A percentile compares a stretch with the other conserved stretches of the same genome.
Conservation (phyloP, 2,113 vertebrate species). For the Kryptolebias marmoratus region DNA sequence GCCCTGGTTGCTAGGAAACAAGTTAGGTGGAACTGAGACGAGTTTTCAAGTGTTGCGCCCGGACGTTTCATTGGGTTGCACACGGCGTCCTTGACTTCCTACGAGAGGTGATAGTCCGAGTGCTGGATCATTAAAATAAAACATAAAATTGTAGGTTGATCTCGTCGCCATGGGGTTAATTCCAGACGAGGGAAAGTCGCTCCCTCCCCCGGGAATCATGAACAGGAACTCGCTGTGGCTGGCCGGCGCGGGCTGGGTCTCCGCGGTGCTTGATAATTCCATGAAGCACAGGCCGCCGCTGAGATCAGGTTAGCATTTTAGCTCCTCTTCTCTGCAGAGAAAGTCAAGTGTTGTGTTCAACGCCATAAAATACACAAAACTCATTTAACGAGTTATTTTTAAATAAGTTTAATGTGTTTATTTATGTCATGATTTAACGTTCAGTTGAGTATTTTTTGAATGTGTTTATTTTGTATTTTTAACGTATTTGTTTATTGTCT, state of each 20-base stretch:
- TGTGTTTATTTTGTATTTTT: too few relatives aligned
- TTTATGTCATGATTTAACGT: too few relatives aligned
- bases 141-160: background rate
- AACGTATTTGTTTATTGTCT: too few relatives aligned
- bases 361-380: too few relatives aligned
- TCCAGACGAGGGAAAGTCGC: conserved; percentile 77
- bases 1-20: conserved; percentile 51
- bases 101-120: conserved; percentile 45
- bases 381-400: too few relatives aligned
- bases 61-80: conserved; percentile 30
- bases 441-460: too few relatives aligned
- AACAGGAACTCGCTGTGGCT: conserved; percentile 81
- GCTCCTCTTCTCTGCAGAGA: background rate
- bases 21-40: conserved; percentile 24
- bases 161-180: conserved; percentile 74
- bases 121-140: background rate
- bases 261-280: conserved; percentile 79
- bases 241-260: conserved; percentile 66
- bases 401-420: too few relatives aligned
- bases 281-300: conserved; percentile 76
- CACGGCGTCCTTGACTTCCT: conserved; percentile 73
- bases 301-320: conserved; percentile 73
- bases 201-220: conserved; percentile 82
- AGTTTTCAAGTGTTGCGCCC: background rate
- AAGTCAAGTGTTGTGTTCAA: too few relatives aligned